Percentiles rank a stretch among this genome's conserved stretches.
phyloP scores from a whole-genome alignment of 2,113 vertebrate species.

The Balaenoptera acutorostrata region DNA sequence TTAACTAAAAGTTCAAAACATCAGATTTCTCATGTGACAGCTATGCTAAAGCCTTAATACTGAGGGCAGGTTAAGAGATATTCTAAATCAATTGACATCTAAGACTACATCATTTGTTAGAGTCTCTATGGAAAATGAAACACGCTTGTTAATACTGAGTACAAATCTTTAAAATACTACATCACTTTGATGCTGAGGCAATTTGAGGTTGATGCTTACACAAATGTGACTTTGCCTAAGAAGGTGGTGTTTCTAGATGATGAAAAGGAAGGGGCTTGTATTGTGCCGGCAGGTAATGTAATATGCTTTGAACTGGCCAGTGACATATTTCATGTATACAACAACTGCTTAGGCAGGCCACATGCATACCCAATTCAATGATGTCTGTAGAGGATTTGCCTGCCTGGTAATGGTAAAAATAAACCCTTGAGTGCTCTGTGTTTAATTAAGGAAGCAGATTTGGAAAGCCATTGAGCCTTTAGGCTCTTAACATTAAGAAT shows the following conservation, averaged over 20 bases:
- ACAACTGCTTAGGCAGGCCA: neutral
- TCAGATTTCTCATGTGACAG: slow-evolving; percentile 51
- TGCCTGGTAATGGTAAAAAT: no score
- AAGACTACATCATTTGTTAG: slow-evolving; percentile 58
- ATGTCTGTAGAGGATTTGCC: neutral
- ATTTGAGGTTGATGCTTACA: neutral
- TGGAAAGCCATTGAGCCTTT: neutral
- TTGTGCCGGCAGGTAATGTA: neutral
- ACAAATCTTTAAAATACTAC: neutral
- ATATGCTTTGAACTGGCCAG: neutral
- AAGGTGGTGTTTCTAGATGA: neutral
- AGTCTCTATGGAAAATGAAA: slow-evolving; percentile 61
- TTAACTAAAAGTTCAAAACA: neutral
- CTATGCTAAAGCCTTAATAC: slow-evolving; percentile 62
- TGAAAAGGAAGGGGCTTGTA: neutral
- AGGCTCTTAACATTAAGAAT: neutral
- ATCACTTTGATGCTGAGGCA: neutral
- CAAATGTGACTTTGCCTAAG: neutral
- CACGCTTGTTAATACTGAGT: slow-evolving; percentile 48
- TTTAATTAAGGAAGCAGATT: neutral
- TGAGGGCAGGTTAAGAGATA: slow-evolving; percentile 72
- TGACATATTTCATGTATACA: neutral
- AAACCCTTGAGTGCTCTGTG: neutral
- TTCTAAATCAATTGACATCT: slow-evolving; percentile 76
- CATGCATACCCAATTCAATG: neutral